phyloP scores from a whole-genome alignment of 2,888 invertebrate genomes.

The Lucinisca nassula region DNA sequence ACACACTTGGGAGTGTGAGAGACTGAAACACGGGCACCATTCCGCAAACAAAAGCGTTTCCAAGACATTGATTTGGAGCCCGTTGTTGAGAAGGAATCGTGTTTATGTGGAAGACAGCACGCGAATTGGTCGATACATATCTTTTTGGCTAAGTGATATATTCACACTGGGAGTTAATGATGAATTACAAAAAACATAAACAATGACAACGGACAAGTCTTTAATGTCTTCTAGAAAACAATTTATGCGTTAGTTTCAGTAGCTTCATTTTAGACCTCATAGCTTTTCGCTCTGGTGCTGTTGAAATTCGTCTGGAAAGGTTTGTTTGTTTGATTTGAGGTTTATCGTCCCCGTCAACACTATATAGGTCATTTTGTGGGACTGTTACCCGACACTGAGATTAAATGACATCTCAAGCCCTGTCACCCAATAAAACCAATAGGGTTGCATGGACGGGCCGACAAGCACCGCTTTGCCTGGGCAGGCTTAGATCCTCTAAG shows the following conservation, averaged over 20 bases:
- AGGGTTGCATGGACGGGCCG: too few species aligned
- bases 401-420: too few species aligned
- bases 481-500: too few species aligned
- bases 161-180: slow-evolving; percentile 32
- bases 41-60: slow-evolving; percentile 61
- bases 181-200: slow-evolving; percentile 47
- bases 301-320: too few species aligned
- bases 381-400: too few species aligned
- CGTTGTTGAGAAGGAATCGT: slow-evolving; percentile 47
- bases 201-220: slow-evolving; percentile 43
- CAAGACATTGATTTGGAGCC: slow-evolving; percentile 71
- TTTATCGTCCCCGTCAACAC: too few species aligned
- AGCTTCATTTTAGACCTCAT: too few species aligned
- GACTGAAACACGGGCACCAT: slow-evolving; percentile 55
- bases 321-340: too few species aligned
- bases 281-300: too few species aligned
- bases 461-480: too few species aligned
- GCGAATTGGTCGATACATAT: slow-evolving; percentile 29
- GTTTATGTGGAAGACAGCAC: slow-evolving; percentile 54
- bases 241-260: background rate
- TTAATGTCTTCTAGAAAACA: slow-evolving; percentile 24
- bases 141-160: slow-evolving; percentile 34
- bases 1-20: slow-evolving; percentile 71
- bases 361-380: too few species aligned
- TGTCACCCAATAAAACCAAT: too few species aligned